Evolutionary conservation across 2,797 vertebrate species (phyloP).

Genomic region (Columba guinea): DNA sequence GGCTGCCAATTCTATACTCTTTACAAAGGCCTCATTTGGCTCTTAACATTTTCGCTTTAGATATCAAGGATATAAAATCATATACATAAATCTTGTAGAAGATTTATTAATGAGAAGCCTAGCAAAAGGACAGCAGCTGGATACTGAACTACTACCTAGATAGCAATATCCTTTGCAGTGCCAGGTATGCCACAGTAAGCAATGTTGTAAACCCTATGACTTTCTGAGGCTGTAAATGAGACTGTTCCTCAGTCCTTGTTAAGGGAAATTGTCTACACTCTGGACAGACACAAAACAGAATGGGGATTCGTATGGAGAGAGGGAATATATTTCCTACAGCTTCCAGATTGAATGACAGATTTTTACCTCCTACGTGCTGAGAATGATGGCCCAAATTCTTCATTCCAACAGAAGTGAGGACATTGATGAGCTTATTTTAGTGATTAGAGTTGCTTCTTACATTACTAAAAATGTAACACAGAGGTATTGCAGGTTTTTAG

Average conservation of each 20-base stretch:
- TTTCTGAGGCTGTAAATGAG: constrained; percentile 21
- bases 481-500: neutral
- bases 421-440: constrained; percentile 54
- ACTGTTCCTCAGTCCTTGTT: neutral
- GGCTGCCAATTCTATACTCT: neutral
- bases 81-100: neutral
- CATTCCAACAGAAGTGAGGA: constrained; percentile 32
- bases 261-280: constrained; percentile 3
- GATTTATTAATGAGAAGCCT: neutral
- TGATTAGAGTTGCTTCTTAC: neutral
- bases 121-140: neutral
- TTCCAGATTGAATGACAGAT: constrained; percentile 62
- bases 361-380: constrained; percentile 46
- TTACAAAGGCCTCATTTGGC: neutral
- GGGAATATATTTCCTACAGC: constrained; percentile 26
- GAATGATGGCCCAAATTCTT: constrained; percentile 48
- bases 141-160: neutral
- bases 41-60: neutral
- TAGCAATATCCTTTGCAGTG: neutral
- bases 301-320: constrained; percentile 40
- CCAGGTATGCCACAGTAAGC: neutral
- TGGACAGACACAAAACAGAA: constrained; percentile 37
- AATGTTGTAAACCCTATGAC: neutral
- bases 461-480: constrained; percentile 13
- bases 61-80: neutral